Base-by-base conservation (phyloP, 2,797 vertebrate species). In the Catostomus latipinnis region DNA sequence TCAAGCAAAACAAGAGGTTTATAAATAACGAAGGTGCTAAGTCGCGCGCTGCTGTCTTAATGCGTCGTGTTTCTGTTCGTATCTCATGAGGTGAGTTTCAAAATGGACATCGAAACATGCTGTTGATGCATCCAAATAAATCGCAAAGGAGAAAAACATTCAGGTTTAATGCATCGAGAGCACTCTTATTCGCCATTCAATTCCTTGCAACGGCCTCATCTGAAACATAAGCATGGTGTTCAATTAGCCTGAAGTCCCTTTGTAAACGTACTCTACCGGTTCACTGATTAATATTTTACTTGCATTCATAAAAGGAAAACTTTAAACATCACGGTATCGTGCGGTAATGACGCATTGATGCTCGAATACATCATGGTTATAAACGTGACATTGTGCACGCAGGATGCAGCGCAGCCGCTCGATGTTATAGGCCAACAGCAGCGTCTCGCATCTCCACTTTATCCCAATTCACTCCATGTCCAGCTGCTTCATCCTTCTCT, bases 401-500 rank as follows among this genome's bases (percentile, higher is more conserved):
- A 63, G 63, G 74, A 76, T 18, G 61, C 45, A 58, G 18, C 69
- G 54, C 65, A 50, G 53, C 54, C 72, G 34, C 71, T 66, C 65
- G 78, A 43, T 18, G 49, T 58, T 84, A 81, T 61, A 73, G 67
- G 60, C 80, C 86, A 53, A 72, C 60, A 71, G 72, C 76, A 84
- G 74, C 78, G 81, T 81, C 81, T 80, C 82, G 81, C 72, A 83
- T 76, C 81, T 74, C 56, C 71, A 63, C 76, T 77, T 65, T 66
- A 60, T 70, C 6, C 72, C 68, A 61, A 50, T 73, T 78, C 16
- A 5, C 67, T 70, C 52, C 54, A 71, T 66, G 72, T 83, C 80
- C 83, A 84, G 63, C 63, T 88, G 82, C 75, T 78, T 54, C 71
- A 80, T 74, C 81, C 79, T 67, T 9, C 74, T 75, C 71, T 80